Percentiles rank a stretch among this genome's conserved stretches.
Evolutionary conservation across 1,140 invertebrate species (phyloP).

Genomic region (Gonioctena quinquepunctata): DNA sequence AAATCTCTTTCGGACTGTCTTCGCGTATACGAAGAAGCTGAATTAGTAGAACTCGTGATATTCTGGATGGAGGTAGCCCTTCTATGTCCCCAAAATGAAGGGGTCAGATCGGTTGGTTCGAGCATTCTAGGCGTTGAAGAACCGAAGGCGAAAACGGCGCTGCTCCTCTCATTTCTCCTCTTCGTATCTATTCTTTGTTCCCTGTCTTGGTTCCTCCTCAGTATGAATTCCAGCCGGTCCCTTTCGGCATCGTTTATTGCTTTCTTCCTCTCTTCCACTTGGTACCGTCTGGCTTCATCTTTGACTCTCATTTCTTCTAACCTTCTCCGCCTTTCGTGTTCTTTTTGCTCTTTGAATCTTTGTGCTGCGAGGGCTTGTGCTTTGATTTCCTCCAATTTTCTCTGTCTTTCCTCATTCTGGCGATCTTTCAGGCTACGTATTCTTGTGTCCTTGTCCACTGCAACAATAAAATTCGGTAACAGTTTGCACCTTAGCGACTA

Average conservation of each 20-base stretch:
- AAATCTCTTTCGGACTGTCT: constrained; percentile 81
- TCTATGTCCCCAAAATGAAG: constrained; percentile 79
- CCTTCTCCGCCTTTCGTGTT: constrained; percentile 77
- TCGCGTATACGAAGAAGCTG: constrained; percentile 75
- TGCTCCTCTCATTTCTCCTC: constrained; percentile 69
- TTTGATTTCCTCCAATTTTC: constrained; percentile 83
- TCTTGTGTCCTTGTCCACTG: constrained; percentile 63
- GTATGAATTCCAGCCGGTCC: constrained; percentile 80
- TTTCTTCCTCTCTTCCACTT: constrained; percentile 85
- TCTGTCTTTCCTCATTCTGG: constrained; percentile 83
- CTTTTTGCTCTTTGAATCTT: constrained; percentile 84
- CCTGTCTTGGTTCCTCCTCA: constrained; percentile 82
- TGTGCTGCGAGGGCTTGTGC: constrained; percentile 84
- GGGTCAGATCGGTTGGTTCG: constrained; percentile 77
- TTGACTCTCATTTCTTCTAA: constrained; percentile 78
- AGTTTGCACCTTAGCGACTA: too few species aligned
- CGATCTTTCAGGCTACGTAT: constrained; percentile 72
- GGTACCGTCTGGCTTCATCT: constrained; percentile 74
- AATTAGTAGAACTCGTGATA: constrained; percentile 62
- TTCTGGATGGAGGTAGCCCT: constrained; percentile 86
- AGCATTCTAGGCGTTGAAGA: constrained; percentile 86
- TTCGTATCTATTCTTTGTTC: constrained; percentile 80
- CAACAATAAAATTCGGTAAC: constrained; percentile 29
- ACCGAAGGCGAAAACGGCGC: constrained; percentile 81
- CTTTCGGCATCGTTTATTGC: constrained; percentile 85